phyloP scores from a whole-genome alignment of 2,113 vertebrate species.

The Alaudala cheleensis region DNA sequence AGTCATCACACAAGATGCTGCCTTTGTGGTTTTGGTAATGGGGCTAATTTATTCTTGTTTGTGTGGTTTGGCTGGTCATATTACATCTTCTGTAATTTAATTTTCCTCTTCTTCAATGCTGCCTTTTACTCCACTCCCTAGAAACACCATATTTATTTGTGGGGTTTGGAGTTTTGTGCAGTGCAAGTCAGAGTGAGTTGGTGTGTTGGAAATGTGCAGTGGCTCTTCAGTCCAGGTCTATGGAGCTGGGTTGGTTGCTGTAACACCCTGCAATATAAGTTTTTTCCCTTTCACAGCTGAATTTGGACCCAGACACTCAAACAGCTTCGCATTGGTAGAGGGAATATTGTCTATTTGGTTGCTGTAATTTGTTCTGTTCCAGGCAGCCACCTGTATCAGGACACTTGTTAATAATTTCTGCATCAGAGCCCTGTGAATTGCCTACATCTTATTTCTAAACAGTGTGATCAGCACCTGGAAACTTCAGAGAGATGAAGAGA shows the following conservation, averaged over 20 bases:
- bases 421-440: not conserved
- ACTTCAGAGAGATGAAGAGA: not conserved
- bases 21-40: conserved; percentile 55
- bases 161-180: not conserved
- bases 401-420: not conserved
- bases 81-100: conserved; percentile 44
- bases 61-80: conserved; percentile 48
- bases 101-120: conserved; percentile 18
- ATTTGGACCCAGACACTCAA: not conserved
- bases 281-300: not conserved
- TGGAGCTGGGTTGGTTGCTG: accelerated
- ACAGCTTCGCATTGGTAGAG: not conserved
- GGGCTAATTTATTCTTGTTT: conserved; percentile 41
- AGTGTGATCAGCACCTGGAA: not conserved
- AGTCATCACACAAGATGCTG: not conserved
- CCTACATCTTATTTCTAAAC: not conserved
- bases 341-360: not conserved
- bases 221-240: not conserved
- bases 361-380: not conserved
- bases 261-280: too few species aligned
- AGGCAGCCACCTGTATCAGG: not conserved
- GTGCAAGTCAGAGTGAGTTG: not conserved
- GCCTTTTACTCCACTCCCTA: not conserved
- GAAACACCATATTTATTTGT: not conserved
- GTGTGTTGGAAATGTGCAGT: not conserved